Conservation (phyloP, 2,797 vertebrate genomes). For the Threskiornis aethiopicus region DNA sequence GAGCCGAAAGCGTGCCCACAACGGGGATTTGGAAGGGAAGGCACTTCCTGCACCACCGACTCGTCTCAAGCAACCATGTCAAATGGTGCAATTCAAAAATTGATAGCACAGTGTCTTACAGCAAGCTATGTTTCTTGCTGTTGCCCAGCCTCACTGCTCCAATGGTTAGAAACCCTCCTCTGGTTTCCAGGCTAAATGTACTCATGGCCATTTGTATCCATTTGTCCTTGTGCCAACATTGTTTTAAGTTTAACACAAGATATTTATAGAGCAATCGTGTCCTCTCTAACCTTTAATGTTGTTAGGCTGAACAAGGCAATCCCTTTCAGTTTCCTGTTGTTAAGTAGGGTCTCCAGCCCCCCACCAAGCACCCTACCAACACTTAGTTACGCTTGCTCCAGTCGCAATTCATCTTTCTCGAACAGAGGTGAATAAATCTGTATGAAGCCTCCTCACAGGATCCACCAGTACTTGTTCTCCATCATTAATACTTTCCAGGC, state of each 20-base stretch:
- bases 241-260: constrained; percentile 49
- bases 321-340: not conserved
- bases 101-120: not conserved
- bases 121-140: not conserved
- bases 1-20: not conserved
- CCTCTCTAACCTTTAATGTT: constrained; percentile 8
- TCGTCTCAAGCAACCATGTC: not conserved
- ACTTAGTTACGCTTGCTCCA: not conserved
- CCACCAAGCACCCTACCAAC: not conserved
- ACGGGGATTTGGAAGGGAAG: not conserved
- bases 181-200: not conserved
- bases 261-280: constrained; percentile 49
- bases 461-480: not conserved
- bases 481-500: not conserved
- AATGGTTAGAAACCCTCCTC: not conserved
- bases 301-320: constrained; percentile 1
- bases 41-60: not conserved
- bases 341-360: not conserved
- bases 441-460: not conserved
- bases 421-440: not conserved
- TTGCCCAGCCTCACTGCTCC: not conserved
- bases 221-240: constrained; percentile 63
- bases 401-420: accelerated
- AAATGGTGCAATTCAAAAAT: not conserved
- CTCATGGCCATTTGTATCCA: constrained; percentile 46